Evolutionary conservation across 2,113 vertebrate genomes (phyloP), one percentile per base, ranked within the genome.

Genomic region (Poeciliopsis prolifica): DNA sequence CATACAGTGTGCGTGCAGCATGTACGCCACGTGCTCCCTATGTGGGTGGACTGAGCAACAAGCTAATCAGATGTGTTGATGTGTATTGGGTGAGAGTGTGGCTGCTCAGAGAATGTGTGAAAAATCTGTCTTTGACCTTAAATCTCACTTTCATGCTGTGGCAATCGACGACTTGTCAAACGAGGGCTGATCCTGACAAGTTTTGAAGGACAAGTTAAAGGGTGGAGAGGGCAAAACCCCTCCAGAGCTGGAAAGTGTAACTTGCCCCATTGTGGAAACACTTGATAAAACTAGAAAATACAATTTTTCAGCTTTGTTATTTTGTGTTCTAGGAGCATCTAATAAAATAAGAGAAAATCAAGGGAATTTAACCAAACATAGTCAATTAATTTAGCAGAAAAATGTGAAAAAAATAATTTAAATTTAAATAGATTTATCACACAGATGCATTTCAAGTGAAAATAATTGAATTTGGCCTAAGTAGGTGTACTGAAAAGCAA

Each of bases 1-100:
- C 61, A 58, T 73, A 63, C 74, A 69, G 87, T 4, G 12, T 72
- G 28, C 61, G 61, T 12, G 65, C 68, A 26, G 58, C 51, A 63
- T 75, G 72, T 51, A 61, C 51, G 33, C 78, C 22, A 61, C 22
- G 22, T 63, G 65, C 76, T 71, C 69, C 67, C 69, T 85, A 80
- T 37, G 90, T 92, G 90, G 91, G 90, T 78, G 91, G 88, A 87
- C 65, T 29, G 85, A 87, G 83, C 80, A 79, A 73, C 29, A 15
- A 86, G 72, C 86, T 91, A 86, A 91, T 89, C 88, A 92, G 79
- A 91, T 86, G 85, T 87, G 82, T 85, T 91, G 51, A 77, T 88
- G 74, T 81, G 85, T 79, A 70, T 68, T 65, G 75, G 79, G 81
- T 87, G 79, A 86, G 70, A 83, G 79, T 54, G 26, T 76, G 80